A percentile compares a stretch with the other conserved stretches of the same genome.
phyloP scores from a whole-genome alignment of 2,888 invertebrate genomes.

The Cantharis lateralis region DNA sequence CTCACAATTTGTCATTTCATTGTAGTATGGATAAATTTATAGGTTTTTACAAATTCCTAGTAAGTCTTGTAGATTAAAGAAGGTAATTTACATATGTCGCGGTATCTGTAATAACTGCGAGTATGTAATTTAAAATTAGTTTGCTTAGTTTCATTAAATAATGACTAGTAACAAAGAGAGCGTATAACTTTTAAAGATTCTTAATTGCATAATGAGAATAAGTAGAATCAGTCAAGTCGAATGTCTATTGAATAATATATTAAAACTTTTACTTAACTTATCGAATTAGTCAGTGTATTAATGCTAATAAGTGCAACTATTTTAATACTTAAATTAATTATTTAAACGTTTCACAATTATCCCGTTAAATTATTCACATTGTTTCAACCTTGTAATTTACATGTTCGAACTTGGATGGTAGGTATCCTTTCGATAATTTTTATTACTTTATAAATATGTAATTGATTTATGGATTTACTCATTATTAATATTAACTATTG shows the following conservation, averaged over 20 bases:
- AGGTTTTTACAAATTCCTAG: neutral
- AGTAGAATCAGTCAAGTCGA: neutral
- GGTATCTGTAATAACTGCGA: constrained; percentile 22
- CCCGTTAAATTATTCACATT: neutral
- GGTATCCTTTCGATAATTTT: neutral
- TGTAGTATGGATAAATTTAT: neutral
- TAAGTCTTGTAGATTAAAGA: neutral
- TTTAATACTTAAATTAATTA: neutral
- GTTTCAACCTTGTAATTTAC: neutral
- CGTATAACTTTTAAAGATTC: constrained; percentile 42
- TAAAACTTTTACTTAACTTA: neutral
- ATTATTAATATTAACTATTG: neutral
- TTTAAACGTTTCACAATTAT: neutral
- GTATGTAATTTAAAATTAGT: constrained; percentile 38
- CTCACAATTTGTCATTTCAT: neutral
- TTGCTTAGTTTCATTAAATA: constrained; percentile 42
- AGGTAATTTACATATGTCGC: neutral
- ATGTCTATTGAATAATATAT: neutral
- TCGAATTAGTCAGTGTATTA: neutral
- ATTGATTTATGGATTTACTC: neutral
- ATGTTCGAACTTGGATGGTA: neutral
- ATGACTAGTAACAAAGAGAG: constrained; percentile 44
- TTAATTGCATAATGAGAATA: constrained; percentile 37
- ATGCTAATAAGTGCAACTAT: neutral
- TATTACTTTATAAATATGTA: neutral